Base-by-base conservation (phyloP, 2,797 vertebrate species). In the Galago senegalensis region DNA sequence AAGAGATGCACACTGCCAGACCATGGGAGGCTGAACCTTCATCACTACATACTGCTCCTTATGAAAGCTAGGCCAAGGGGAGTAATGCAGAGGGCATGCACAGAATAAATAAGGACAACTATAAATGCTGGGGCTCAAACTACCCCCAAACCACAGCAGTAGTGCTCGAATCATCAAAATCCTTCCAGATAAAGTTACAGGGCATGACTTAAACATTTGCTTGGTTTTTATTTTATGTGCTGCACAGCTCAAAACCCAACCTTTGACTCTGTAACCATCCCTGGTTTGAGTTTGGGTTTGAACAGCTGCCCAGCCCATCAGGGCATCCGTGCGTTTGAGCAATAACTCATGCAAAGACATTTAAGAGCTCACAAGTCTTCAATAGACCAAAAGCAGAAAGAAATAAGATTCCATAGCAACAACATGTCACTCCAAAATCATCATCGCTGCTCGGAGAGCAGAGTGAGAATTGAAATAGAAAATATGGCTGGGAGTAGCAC, bases 371-470 rank as follows among this genome's bases (percentile, higher is more conserved):
- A 18, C n/a, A 13, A 37, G 21, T 63, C 91, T 75, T 97, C 95
- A 85, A n/a, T n/a, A 96, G 94, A 87, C 82, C 67, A 20, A 63
- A 46, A 96, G 1, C 85, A 94, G 86, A 90, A 97, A 96, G 70
- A 95, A 94, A 96, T 92, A 87, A 97, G 72, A 72, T 92, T 70
- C n/a, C 46, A 17, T 67, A 80, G 97, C 84, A 96, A 40, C 81
- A 70, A 86, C n/a, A 65, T 95, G 96, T 43, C 97, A 95, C 8
- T 17, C 81, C 98, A 98, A 98, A 97, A 95, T 96, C 97, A 96
- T 93, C 58, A 5, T 8, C 37, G 92, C 93, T 82, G 0, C 31
- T 92, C 23, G 96, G 75, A 27, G 92, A 94, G 83, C 97, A 82
- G 61, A 67, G 89, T 77, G 40, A 46, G 75, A 81, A 72, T 93